These are phyloP conservation scores for Pao palembangensis DNA, from an alignment of 2,113 vertebrate genomes.

Conservation along the genomic window DNA sequence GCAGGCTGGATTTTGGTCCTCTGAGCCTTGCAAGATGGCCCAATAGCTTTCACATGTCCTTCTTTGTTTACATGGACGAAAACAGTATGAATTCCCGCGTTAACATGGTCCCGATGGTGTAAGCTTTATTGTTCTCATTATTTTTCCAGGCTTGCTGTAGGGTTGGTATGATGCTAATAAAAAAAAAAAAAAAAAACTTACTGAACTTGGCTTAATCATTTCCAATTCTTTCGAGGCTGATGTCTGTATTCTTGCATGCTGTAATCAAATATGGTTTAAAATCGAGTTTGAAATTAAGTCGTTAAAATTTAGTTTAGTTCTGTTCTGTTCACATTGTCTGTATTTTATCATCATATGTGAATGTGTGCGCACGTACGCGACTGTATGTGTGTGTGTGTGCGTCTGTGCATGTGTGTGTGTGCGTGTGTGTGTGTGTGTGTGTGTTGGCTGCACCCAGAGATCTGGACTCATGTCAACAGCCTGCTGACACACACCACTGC, in stretches of 20 bases:
- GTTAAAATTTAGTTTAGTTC: no score
- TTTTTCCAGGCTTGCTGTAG: conserved; percentile 1
- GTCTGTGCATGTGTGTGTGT: conserved; percentile 19
- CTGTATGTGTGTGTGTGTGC: conserved; percentile 12
- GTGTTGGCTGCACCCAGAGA: conserved; percentile 67
- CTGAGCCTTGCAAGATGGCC: conserved; percentile 25
- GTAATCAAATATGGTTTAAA: no score
- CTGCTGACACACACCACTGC: conserved; percentile 78
- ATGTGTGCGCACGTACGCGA: conserved; percentile 10
- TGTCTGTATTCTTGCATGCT: no score
- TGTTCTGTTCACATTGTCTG: conserved; percentile 33
- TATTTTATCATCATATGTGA: conserved; percentile 8
- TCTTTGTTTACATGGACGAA: conserved; percentile 16
- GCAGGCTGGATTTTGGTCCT: conserved; percentile 37
- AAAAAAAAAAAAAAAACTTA: no score
- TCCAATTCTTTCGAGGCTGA: no score
- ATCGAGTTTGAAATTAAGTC: no score
- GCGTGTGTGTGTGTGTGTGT: conserved; percentile 41
- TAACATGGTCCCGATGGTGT: background rate
- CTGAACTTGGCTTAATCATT: no score
- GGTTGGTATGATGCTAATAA: background rate
- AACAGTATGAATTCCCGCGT: background rate
- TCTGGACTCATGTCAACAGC: conserved; percentile 78
- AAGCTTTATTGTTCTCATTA: conserved; percentile 1
- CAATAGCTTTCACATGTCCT: conserved; percentile 4